Evolutionary conservation across 2,113 vertebrate genomes (phyloP).

Genomic region (Nycticryphes semicollaris): DNA sequence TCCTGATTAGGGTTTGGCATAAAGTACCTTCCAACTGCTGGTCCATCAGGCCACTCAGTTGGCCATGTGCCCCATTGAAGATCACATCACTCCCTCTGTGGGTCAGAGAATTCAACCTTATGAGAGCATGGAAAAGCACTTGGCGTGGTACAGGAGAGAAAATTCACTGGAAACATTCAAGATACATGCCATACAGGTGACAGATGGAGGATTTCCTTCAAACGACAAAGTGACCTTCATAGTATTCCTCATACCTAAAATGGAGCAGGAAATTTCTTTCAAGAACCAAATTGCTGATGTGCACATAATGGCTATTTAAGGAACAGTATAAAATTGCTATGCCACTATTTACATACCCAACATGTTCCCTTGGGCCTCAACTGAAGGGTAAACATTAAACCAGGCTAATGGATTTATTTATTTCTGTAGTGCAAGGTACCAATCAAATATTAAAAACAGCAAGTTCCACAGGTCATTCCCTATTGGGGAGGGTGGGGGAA

Average conservation of each 20-base stretch:
- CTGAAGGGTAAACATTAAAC: background rate
- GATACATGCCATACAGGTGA: background rate
- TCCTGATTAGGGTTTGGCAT: background rate
- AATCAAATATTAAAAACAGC: background rate
- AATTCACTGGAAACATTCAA: background rate
- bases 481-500: accelerated
- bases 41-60: background rate
- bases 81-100: background rate
- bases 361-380: background rate
- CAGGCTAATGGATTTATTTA: background rate
- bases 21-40: background rate
- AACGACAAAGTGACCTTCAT: background rate
- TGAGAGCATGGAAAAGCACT: background rate
- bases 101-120: background rate
- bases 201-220: background rate
- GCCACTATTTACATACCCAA: background rate
- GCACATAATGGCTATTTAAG: background rate
- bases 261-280: background rate
- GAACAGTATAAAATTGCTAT: background rate
- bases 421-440: background rate
- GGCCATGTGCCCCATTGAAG: accelerated
- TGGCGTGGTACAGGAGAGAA: background rate
- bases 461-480: background rate
- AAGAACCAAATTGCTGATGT: background rate
- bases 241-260: background rate